phyloP scores from a whole-genome alignment of 2,113 vertebrate genomes.

The Gorilla gorilla region DNA sequence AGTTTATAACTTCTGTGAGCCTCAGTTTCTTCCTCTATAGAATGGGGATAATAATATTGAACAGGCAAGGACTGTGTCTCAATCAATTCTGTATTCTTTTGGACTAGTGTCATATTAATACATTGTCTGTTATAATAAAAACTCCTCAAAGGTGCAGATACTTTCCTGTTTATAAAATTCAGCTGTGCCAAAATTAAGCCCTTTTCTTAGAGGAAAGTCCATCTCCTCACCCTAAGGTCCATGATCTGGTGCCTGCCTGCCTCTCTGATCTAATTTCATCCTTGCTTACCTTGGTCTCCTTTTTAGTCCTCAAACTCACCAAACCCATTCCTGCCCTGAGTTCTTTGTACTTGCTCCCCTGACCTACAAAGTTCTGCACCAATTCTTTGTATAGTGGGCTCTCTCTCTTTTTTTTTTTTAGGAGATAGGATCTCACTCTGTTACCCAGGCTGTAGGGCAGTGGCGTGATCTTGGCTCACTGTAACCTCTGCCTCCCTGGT shows the following conservation, averaged over 20 bases:
- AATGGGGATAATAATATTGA: background rate
- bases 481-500: no score
- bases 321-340: background rate
- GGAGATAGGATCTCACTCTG: no score
- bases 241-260: background rate
- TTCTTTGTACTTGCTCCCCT: slow-evolving; percentile 2
- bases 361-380: slow-evolving; percentile 27
- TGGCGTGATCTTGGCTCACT: no score
- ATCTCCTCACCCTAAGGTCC: background rate
- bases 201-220: slow-evolving; percentile 23
- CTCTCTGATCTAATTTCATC: slow-evolving; percentile 41
- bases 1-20: background rate
- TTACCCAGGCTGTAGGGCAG: no score
- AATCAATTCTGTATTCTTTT: slow-evolving; percentile 9
- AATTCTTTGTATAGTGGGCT: background rate
- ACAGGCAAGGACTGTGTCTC: background rate
- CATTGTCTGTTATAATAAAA: background rate
- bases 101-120: background rate
- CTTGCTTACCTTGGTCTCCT: slow-evolving; percentile 29
- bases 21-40: slow-evolving; percentile 12
- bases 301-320: slow-evolving; percentile 23
- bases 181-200: slow-evolving; percentile 25
- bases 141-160: background rate
- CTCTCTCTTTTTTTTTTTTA: background rate
- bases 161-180: slow-evolving; percentile 49